Conservation (phyloP, 2,888 invertebrate genomes). For the Allygus modestus region DNA sequence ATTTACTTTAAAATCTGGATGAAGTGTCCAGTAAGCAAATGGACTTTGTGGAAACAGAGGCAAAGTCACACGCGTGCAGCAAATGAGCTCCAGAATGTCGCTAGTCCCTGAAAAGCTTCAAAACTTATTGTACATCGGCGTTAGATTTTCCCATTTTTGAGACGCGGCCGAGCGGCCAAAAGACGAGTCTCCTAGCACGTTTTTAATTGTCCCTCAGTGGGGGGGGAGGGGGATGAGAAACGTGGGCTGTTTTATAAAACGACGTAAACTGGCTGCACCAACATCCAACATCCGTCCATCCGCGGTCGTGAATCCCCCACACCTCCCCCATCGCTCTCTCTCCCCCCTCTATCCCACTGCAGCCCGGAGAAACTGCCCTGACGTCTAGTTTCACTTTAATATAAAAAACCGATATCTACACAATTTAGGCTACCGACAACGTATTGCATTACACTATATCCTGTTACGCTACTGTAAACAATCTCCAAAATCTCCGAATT, state of each 20-base stretch:
- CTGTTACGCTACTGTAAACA: not conserved
- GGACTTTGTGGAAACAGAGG: no score
- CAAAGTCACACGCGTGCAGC: no score
- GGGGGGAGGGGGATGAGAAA: conserved; percentile 11
- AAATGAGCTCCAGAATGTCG: no score
- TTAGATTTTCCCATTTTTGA: not conserved
- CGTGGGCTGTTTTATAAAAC: conserved; percentile 55
- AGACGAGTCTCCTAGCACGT: conserved; percentile 20
- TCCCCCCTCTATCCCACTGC: not conserved
- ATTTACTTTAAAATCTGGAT: no score
- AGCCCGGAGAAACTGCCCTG: conserved; percentile 21
- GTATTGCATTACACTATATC: not conserved
- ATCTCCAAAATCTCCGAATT: no score
- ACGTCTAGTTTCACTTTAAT: conserved; percentile 2
- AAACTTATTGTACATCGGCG: no score
- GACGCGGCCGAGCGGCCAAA: conserved; percentile 9
- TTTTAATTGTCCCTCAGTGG: conserved; percentile 39
- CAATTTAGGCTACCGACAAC: not conserved
- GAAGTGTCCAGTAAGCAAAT: no score
- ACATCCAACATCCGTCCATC: conserved; percentile 24
- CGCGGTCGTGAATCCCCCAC: not conserved
- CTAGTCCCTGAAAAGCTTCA: no score
- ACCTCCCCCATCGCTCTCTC: not conserved
- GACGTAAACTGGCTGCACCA: conserved; percentile 57
- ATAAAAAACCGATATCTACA: conserved; percentile 26